Evolutionary conservation across 2,113 vertebrate species (phyloP).

Genomic region (Pelvicachromis taeniatus): DNA sequence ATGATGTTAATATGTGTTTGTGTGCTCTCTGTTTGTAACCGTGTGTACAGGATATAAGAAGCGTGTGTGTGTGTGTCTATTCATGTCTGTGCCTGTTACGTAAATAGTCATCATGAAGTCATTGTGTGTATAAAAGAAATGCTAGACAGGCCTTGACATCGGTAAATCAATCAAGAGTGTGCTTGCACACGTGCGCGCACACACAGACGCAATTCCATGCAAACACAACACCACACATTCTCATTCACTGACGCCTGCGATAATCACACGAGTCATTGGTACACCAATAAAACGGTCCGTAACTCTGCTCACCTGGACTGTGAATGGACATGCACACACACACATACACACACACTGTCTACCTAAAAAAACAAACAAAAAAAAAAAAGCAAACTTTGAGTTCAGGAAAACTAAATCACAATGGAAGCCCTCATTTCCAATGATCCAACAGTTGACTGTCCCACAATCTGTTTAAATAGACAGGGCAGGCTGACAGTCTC

Average conservation of each 20-base stretch:
- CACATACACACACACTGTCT: not conserved
- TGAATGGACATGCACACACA: conserved; percentile 8
- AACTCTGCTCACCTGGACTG: conserved; percentile 51
- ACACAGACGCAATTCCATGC: not conserved
- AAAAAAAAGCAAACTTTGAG: not conserved
- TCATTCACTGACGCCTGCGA: conserved; percentile 21
- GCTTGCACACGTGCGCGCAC: not conserved
- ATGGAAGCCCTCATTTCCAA: conserved; percentile 34
- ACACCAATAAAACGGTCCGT: conserved; percentile 54
- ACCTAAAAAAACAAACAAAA: not conserved
- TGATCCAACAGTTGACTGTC: conserved; percentile 42
- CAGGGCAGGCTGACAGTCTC: conserved; percentile 30
- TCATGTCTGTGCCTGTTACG: not conserved
- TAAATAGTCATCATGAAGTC: conserved; percentile 14
- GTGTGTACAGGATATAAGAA: not conserved
- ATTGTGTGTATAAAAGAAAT: not conserved
- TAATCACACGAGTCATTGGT: conserved; percentile 34
- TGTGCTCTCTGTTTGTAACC: not conserved
- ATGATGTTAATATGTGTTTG: not conserved
- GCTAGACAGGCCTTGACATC: not conserved
- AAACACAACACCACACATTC: conserved; percentile 30
- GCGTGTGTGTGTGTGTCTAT: not conserved
- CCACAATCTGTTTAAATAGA: conserved; percentile 28
- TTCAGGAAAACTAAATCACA: conserved; percentile 24
- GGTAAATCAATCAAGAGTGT: conserved; percentile 30